Evolutionary conservation across 2,888 invertebrate species (phyloP).

Genomic region (Parnassius apollo): DNA sequence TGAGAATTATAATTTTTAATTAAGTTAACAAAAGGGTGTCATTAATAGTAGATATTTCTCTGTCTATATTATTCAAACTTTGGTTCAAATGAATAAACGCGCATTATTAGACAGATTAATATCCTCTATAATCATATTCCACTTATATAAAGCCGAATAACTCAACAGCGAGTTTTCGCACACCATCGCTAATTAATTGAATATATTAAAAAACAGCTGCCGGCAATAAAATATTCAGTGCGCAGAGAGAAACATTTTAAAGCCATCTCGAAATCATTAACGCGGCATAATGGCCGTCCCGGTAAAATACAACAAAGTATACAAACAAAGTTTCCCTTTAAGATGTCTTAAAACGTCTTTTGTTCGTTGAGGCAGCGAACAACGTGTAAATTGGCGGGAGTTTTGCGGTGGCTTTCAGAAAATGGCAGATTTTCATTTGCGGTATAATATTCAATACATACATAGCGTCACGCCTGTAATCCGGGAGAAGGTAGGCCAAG

Average conservation of each 20-base stretch:
- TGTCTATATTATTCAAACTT: constrained; percentile 12
- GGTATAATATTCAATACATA: constrained; percentile 30
- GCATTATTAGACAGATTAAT: constrained; percentile 41
- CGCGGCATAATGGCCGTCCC: constrained; percentile 50
- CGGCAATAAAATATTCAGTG: constrained; percentile 40
- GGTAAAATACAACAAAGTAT: constrained; percentile 49
- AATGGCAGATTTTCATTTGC: constrained; percentile 44
- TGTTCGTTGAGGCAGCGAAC: constrained; percentile 53
- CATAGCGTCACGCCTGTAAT: too few relatives aligned
- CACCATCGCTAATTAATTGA: constrained; percentile 63
- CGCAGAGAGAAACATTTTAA: constrained; percentile 33
- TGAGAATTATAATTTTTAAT: not conserved
- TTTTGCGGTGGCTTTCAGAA: constrained; percentile 48
- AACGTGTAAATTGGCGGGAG: constrained; percentile 73
- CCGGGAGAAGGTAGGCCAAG: too few relatives aligned
- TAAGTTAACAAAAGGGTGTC: too few relatives aligned
- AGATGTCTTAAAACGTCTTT: constrained; percentile 58
- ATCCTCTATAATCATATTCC: constrained; percentile 33
- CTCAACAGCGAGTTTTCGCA: constrained; percentile 46
- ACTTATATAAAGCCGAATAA: constrained; percentile 31
- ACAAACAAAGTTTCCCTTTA: constrained; percentile 60
- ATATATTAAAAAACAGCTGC: constrained; percentile 44
- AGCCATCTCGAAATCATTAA: constrained; percentile 51
- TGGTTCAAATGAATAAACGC: constrained; percentile 15
- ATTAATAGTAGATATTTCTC: not conserved